These are phyloP conservation scores for Eristalinus aeneus DNA, from an alignment of 2,888 invertebrate genomes.

Conservation along the genomic window DNA sequence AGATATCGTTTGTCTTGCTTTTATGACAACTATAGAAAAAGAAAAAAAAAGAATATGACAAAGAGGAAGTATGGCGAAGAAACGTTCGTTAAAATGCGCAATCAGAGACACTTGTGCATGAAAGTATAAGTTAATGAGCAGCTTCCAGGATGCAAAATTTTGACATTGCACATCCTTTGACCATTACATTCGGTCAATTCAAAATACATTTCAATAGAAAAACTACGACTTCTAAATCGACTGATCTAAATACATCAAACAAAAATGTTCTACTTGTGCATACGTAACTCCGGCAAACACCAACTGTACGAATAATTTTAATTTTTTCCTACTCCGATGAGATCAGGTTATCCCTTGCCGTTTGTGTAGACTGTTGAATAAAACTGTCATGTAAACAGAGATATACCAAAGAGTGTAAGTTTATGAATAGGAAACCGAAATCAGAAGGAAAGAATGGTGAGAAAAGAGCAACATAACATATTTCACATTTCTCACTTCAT, in stretches of 20 bases:
- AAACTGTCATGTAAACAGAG: slow-evolving; percentile 64
- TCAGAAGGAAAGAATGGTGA: slow-evolving; percentile 7
- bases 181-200: no score
- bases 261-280: no score
- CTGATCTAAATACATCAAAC: no score
- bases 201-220: no score
- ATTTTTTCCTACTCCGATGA: no score
- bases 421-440: slow-evolving; percentile 39
- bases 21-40: slow-evolving; percentile 19
- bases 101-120: slow-evolving; percentile 38
- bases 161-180: no score
- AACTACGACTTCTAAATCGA: no score
- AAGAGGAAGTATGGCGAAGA: slow-evolving; percentile 24
- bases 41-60: slow-evolving; percentile 19
- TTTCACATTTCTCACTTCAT: slow-evolving; percentile 57
- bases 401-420: slow-evolving; percentile 52
- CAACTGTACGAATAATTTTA: no score
- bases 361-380: slow-evolving; percentile 42
- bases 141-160: not conserved
- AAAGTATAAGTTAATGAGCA: slow-evolving; percentile 20
- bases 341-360: not conserved
- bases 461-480: slow-evolving; percentile 47
- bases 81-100: slow-evolving; percentile 9
- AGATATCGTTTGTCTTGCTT: slow-evolving; percentile 31
- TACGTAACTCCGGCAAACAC: no score